phyloP scores from a whole-genome alignment of 2,888 invertebrate species.

The Acanthopleura granulata region DNA sequence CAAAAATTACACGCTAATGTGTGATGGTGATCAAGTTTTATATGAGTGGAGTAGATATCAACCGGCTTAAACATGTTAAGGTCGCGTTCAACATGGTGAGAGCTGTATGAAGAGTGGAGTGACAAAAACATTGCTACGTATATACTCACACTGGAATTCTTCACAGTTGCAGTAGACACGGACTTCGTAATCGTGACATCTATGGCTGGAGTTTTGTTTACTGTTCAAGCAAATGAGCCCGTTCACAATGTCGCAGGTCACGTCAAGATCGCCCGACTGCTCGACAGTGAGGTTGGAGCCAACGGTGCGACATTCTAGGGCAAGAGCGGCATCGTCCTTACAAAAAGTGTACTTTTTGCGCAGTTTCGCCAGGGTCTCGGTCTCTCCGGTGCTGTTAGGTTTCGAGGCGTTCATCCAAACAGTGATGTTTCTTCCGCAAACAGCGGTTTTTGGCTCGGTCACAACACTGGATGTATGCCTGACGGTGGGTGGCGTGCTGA shows the following conservation, averaged over 20 bases:
- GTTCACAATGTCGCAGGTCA: slow-evolving; percentile 72
- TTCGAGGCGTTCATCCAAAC: slow-evolving; percentile 78
- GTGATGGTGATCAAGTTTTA: no score
- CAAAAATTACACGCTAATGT: no score
- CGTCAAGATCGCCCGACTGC: slow-evolving; percentile 24
- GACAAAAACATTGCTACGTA: no score
- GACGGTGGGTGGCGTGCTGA: background rate
- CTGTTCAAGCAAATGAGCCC: slow-evolving; percentile 77
- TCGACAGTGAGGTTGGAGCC: slow-evolving; percentile 20
- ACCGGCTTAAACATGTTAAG: no score
- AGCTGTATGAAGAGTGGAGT: no score
- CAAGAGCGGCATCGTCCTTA: slow-evolving; percentile 1
- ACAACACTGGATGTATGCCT: background rate
- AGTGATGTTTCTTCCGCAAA: slow-evolving; percentile 74
- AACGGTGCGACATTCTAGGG: slow-evolving; percentile 19
- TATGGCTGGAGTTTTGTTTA: slow-evolving; percentile 40
- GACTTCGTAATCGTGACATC: slow-evolving; percentile 62
- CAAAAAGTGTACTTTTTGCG: slow-evolving; percentile 14
- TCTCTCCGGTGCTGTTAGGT: slow-evolving; percentile 41
- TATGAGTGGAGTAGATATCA: no score
- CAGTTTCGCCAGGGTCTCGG: slow-evolving; percentile 36
- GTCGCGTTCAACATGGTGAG: no score
- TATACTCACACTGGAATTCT: slow-evolving; percentile 19
- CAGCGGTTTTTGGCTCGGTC: background rate
- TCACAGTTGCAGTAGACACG: slow-evolving; percentile 72